Percentiles rank a stretch among this genome's conserved stretches.
Evolutionary conservation across 2,113 vertebrate genomes (phyloP).

Genomic region (Anser cygnoides): DNA sequence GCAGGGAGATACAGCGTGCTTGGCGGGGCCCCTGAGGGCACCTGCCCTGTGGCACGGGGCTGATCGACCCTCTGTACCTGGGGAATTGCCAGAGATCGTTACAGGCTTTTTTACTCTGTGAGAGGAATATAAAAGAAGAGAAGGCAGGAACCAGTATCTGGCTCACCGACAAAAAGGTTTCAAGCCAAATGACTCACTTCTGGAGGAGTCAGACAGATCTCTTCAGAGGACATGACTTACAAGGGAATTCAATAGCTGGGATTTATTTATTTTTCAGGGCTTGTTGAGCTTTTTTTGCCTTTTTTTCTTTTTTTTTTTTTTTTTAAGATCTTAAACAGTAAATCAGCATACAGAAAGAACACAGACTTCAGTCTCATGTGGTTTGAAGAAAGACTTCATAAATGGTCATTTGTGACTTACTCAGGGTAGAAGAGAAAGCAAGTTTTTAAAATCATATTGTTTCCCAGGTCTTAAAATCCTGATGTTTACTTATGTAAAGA

Average conservation of each 20-base stretch:
- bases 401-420: slow-evolving; percentile 1
- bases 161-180: slow-evolving; percentile 37
- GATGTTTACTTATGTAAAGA: neutral
- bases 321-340: slow-evolving; percentile 20
- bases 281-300: neutral
- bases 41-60: neutral
- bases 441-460: neutral
- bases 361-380: neutral
- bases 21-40: neutral
- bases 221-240: slow-evolving; percentile 46
- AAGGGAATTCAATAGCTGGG: slow-evolving; percentile 2
- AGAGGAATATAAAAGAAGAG: neutral
- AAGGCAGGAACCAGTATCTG: slow-evolving; percentile 24
- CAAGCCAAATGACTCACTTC: slow-evolving; percentile 60
- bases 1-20: neutral
- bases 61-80: neutral
- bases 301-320: no score
- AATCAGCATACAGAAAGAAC: slow-evolving; percentile 39
- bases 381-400: slow-evolving; percentile 1
- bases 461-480: neutral
- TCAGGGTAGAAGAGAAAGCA: neutral
- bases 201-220: slow-evolving; percentile 39
- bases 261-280: slow-evolving; percentile 45
- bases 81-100: neutral
- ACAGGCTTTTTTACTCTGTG: neutral